A percentile compares a stretch with the other conserved stretches of the same genome.
phyloP scores from a whole-genome alignment of 2,888 invertebrate genomes.

The Phalera bucephala region DNA sequence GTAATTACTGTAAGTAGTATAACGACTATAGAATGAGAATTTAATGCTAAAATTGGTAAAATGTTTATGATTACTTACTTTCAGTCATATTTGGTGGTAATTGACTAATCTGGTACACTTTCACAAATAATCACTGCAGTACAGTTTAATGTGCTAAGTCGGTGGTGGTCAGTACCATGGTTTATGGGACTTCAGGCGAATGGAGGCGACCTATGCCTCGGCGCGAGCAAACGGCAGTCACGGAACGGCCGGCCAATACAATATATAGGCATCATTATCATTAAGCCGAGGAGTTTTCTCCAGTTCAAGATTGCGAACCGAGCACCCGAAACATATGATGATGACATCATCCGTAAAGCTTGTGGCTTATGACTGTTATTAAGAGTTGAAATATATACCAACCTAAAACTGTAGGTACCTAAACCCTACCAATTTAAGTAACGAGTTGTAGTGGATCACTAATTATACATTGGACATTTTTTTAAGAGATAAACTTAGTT shows the following conservation, averaged over 20 bases:
- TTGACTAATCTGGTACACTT: constrained; percentile 2
- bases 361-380: too few species aligned
- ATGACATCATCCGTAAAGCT: neutral
- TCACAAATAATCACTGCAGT: constrained; percentile 3
- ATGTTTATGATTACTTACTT: constrained; percentile 25
- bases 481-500: too few species aligned
- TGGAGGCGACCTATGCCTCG: constrained; percentile 11
- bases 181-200: constrained; percentile 21
- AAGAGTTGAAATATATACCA: too few species aligned
- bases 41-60: too few species aligned
- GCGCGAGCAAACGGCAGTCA: constrained; percentile 24
- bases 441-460: too few species aligned
- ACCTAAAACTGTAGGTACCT: too few species aligned
- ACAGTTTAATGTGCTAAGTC: constrained; percentile 15
- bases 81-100: constrained; percentile 19
- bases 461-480: too few species aligned
- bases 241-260: constrained; percentile 48
- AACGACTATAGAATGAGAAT: too few species aligned
- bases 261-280: constrained; percentile 29
- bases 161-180: constrained; percentile 26
- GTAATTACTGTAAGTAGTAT: too few species aligned
- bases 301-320: constrained; percentile 16
- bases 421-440: too few species aligned
- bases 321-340: neutral
- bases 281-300: constrained; percentile 20